Conservation (phyloP, 2,113 vertebrate genomes). For the Microtus montanus region DNA sequence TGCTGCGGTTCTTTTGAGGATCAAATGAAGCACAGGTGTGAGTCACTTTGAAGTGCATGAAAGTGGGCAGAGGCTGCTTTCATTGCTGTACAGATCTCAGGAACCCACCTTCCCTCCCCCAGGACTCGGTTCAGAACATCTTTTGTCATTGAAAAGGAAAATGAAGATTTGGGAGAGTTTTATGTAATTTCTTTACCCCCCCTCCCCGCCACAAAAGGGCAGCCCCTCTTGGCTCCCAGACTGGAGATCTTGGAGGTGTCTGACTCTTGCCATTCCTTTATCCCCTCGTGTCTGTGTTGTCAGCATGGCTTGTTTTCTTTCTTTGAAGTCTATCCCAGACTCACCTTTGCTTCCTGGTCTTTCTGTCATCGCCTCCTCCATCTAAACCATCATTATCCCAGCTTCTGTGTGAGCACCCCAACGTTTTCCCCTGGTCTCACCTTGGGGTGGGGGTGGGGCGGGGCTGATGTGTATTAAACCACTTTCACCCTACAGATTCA, state of each 20-base stretch:
- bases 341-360: conserved; percentile 7
- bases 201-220: neutral
- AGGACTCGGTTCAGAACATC: neutral
- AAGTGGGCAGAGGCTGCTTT: neutral
- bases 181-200: neutral
- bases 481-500: neutral
- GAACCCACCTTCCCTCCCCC: neutral
- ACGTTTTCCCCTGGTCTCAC: neutral
- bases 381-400: conserved; percentile 39
- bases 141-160: neutral
- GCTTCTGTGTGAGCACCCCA: conserved; percentile 32
- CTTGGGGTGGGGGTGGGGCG: neutral
- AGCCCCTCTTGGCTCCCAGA: neutral
- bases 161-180: neutral
- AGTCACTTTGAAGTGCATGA: conserved; percentile 37
- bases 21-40: conserved; percentile 34
- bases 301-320: conserved; percentile 31
- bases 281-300: conserved; percentile 22
- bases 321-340: conserved; percentile 60
- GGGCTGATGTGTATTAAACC: neutral
- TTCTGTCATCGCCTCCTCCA: neutral
- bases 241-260: conserved; percentile 15
- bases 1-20: conserved; percentile 46
- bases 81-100: neutral
- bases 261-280: conserved; percentile 4